Base-by-base conservation (phyloP, 2,113 vertebrate genomes). In the Lycaon pictus region DNA sequence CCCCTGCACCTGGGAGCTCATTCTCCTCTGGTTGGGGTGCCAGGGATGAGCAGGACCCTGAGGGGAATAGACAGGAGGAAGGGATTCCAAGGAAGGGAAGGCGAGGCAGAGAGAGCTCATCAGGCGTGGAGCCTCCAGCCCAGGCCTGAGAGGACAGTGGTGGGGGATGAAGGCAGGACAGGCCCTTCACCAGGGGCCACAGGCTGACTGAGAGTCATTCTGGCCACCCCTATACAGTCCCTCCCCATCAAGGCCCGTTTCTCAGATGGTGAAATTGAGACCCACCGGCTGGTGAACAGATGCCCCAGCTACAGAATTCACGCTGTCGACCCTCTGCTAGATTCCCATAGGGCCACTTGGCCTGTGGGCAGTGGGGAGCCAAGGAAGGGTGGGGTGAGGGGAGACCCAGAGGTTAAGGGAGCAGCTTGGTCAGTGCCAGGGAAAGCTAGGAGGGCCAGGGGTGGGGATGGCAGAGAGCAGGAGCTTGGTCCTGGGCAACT, bases 181-280 rank as follows among this genome's bases (percentile, higher is more conserved):
- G 11, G 22, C 62, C 62, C 62, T 53, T 15, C 16, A 43, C 1
- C 2, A 15, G 4, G 35, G 85, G 12, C 29, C 22, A 0, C 1
- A 16, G 65, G 84, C 29, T 12, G 32, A 43, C 29, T n/a, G 11
- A 48, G 22, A 10, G 51, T 9, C 27, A 20, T 16, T 1, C 25
- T 19, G 20, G 53, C 7, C 23, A 20, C n/a, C 16, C 71, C 8
- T 3, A 4, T 4, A 15, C 0, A 13, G 63, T 48, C 37, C 72
- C 0, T 0, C 25, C 3, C 19, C 11, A 23, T 1, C 6, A 3
- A 37, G 62, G 53, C 8, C 71, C 79, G 10, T 62, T 69, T 51
- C 58, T 29, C 35, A 23, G 53, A 60, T 2, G 22, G 72, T 3
- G 55, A 85, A 27, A 72, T 23, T 0, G 8, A 82, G 76, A 32